phyloP scores from a whole-genome alignment of 2,113 vertebrate species.

The Oreotrochilus melanogaster region DNA sequence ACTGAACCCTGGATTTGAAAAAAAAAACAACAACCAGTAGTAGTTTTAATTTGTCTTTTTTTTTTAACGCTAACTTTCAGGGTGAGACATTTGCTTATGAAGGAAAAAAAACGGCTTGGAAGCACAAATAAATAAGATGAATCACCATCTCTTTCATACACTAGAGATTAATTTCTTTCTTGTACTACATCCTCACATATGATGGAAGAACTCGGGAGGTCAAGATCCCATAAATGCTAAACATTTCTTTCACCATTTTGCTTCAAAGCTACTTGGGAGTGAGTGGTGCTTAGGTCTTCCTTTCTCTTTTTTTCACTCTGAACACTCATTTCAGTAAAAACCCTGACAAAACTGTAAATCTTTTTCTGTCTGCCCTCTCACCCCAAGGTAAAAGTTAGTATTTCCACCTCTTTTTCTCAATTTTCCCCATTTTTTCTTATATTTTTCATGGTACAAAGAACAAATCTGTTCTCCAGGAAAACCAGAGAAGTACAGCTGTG shows the following conservation, averaged over 20 bases:
- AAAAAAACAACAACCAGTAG: no score
- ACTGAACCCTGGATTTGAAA: background rate
- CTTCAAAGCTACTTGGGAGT: background rate
- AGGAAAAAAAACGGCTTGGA: background rate
- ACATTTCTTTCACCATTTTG: background rate
- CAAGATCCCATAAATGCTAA: background rate
- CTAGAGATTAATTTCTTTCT: background rate
- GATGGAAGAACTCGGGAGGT: background rate
- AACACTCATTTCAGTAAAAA: background rate
- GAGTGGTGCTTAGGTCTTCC: background rate
- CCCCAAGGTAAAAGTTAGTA: background rate
- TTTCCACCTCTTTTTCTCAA: background rate
- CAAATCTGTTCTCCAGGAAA: background rate
- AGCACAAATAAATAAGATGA: background rate
- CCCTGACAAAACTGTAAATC: background rate
- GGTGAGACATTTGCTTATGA: background rate
- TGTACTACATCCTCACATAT: background rate
- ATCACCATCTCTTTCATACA: background rate
- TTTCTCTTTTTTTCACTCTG: background rate
- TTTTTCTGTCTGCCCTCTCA: rapidly evolving
- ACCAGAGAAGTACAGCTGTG: background rate
- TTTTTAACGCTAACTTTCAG: background rate
- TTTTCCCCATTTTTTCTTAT: background rate
- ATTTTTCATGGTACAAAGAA: background rate
- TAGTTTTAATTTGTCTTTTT: background rate